Percentiles rank a stretch among this genome's conserved stretches.
Conservation (phyloP, 2,888 invertebrate species). For the Hemicrepidius hirtus region DNA sequence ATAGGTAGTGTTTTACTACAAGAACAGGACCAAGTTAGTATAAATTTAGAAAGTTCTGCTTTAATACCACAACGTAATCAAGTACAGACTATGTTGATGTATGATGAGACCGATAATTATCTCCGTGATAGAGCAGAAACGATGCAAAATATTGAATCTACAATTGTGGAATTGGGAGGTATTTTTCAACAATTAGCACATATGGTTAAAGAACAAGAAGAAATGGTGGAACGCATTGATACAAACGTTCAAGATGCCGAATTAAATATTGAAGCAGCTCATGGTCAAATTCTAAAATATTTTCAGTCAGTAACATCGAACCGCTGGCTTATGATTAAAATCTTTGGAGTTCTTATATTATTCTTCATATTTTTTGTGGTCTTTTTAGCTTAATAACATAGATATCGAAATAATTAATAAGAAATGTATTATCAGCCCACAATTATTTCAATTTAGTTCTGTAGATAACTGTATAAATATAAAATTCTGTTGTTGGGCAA, state of each 20-base stretch:
- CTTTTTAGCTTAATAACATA: conserved; percentile 82
- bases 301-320: conserved; percentile 98
- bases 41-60: conserved; percentile 85
- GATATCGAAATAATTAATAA: background rate
- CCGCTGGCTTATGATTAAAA: conserved; percentile 99
- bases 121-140: conserved; percentile 95
- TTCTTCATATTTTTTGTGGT: conserved; percentile 99
- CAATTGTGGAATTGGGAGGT: conserved; percentile 98
- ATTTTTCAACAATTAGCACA: conserved; percentile 97
- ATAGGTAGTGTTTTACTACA: conserved; percentile 71
- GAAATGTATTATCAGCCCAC: background rate
- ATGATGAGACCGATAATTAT: conserved; percentile 93
- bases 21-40: conserved; percentile 84
- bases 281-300: conserved; percentile 97
- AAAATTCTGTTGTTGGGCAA: conserved; percentile 17
- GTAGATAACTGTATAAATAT: conserved; percentile 16
- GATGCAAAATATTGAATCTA: conserved; percentile 99
- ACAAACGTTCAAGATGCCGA: conserved; percentile 96
- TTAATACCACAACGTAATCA: conserved; percentile 70
- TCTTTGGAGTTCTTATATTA: conserved; percentile 98
- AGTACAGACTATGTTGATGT: conserved; percentile 81
- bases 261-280: conserved; percentile 98
- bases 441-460: background rate
- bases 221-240: conserved; percentile 98
- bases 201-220: conserved; percentile 99